Conservation (phyloP, 2,797 vertebrate genomes). For the Argentina silus region DNA sequence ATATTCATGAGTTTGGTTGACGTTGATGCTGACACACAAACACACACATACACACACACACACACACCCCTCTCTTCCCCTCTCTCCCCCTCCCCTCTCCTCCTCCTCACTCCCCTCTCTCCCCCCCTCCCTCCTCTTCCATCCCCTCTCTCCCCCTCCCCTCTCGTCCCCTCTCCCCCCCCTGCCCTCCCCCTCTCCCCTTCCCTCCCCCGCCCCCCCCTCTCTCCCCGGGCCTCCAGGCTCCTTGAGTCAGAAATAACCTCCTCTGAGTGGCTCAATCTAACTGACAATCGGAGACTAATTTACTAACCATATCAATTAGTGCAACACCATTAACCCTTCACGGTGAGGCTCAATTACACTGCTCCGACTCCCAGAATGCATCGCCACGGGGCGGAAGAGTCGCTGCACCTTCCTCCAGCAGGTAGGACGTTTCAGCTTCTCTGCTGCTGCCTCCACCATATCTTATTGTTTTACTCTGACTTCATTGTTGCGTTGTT, state of each 20-base stretch:
- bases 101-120: neutral
- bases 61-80: neutral
- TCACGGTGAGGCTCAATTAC: slow-evolving; percentile 41
- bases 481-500: too few species aligned
- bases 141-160: slow-evolving; percentile 13
- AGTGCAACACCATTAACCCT: slow-evolving; percentile 48
- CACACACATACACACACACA: too few species aligned
- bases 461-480: too few species aligned
- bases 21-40: too few species aligned
- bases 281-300: slow-evolving; percentile 39
- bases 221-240: neutral
- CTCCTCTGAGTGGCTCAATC: slow-evolving; percentile 23
- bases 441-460: too few species aligned
- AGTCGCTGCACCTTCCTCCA: slow-evolving; percentile 2
- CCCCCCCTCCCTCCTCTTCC: neutral
- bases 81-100: neutral
- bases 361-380: slow-evolving; percentile 29
- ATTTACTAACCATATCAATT: slow-evolving; percentile 57
- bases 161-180: slow-evolving; percentile 26
- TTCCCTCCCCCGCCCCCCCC: neutral
- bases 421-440: too few species aligned
- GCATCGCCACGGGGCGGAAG: neutral
- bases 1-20: too few species aligned
- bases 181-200: neutral
- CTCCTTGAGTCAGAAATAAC: slow-evolving; percentile 30